Percentiles rank a stretch among this genome's conserved stretches.
phyloP scores from a whole-genome alignment of 2,113 vertebrate species.

The Psittacula cyanocephala region DNA sequence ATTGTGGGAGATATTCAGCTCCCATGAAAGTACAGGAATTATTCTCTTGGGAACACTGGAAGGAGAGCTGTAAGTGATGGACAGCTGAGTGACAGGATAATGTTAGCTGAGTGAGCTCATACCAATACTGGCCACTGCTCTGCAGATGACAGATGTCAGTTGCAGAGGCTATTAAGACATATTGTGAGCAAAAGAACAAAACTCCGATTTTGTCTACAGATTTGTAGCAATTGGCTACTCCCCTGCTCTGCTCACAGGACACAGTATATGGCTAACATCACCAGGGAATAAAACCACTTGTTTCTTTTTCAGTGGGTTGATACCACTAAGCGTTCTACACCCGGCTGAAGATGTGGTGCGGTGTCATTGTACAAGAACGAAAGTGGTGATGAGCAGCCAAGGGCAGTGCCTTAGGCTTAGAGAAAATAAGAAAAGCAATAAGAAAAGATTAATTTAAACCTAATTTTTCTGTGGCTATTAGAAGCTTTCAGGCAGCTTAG shows the following conservation, averaged over 20 bases:
- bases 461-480: slow-evolving; percentile 20
- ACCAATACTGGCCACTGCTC: background rate
- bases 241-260: background rate
- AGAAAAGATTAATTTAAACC: slow-evolving; percentile 11
- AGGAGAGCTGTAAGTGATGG: accelerated
- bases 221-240: background rate
- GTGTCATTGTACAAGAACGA: background rate
- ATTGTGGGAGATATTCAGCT: background rate
- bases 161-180: background rate
- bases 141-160: background rate
- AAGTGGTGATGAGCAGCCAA: background rate
- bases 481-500: slow-evolving; percentile 19
- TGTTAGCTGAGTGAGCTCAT: background rate
- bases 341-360: background rate
- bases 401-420: background rate
- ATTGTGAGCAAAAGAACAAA: background rate
- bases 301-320: background rate
- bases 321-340: background rate
- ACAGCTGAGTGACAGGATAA: background rate
- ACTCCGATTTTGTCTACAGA: background rate
- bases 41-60: background rate
- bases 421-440: background rate
- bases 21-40: background rate
- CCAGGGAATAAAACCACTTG: background rate
- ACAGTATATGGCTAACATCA: background rate